Conservation (phyloP, 1,140 invertebrate genomes). For the Pseudomyrmex sp. region DNA sequence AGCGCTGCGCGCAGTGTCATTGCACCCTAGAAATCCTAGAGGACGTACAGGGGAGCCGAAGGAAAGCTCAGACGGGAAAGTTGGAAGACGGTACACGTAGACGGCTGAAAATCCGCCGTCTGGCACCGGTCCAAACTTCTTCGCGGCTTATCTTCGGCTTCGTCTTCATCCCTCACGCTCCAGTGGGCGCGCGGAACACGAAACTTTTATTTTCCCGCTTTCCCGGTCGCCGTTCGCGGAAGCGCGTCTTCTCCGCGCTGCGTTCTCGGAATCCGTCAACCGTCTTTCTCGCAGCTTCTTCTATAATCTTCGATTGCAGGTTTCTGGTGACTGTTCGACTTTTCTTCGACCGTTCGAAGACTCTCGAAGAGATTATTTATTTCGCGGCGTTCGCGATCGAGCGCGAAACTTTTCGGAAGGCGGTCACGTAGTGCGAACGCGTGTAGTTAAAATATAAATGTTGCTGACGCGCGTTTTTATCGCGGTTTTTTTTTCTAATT, state of each 20-base stretch:
- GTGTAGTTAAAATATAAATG: no score
- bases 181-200: conserved; percentile 57
- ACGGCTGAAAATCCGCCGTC: conserved; percentile 74
- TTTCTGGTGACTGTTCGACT: conserved; percentile 3
- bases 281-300: conserved; percentile 11
- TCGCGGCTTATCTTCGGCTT: conserved; percentile 67
- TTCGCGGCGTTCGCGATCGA: neutral
- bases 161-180: conserved; percentile 65
- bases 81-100: conserved; percentile 73
- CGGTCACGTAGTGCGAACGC: neutral
- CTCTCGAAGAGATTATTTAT: conserved; percentile 33
- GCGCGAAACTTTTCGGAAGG: neutral
- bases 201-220: conserved; percentile 49
- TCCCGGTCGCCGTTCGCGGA: conserved; percentile 20
- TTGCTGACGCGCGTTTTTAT: no score
- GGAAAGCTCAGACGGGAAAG: conserved; percentile 68
- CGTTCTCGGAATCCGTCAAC: conserved; percentile 26
- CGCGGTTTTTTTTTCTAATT: no score
- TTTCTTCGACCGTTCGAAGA: neutral
- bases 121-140: conserved; percentile 73
- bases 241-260: conserved; percentile 18
- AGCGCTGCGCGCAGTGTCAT: conserved; percentile 61
- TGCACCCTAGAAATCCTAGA: conserved; percentile 72
- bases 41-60: conserved; percentile 53
- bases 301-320: neutral